A percentile compares a stretch with the other conserved stretches of the same genome.
phyloP scores from a whole-genome alignment of 2,797 vertebrate species.

The Alca torda region DNA sequence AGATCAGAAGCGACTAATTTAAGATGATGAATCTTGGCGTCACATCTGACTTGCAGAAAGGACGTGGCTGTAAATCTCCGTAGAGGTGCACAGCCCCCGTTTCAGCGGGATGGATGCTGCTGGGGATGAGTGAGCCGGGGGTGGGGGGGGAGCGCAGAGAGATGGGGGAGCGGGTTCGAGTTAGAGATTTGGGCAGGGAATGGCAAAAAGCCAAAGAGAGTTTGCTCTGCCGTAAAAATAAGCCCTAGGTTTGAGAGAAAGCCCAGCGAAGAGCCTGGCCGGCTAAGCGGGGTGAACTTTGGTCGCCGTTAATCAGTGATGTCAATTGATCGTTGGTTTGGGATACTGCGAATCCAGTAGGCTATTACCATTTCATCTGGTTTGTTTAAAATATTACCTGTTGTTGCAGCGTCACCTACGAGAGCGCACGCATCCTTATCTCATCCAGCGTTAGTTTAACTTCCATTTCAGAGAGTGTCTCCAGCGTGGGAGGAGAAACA shows the following conservation, averaged over 20 bases:
- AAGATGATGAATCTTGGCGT: slow-evolving; percentile 35
- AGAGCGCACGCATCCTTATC: neutral
- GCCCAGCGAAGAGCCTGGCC: neutral
- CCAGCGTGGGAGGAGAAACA: slow-evolving; percentile 32
- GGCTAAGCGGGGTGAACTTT: fast-evolving
- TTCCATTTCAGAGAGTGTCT: slow-evolving; percentile 3
- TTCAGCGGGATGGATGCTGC: neutral
- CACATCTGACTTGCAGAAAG: neutral
- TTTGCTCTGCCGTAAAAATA: neutral
- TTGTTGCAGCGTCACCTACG: neutral
- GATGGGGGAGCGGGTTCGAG: fast-evolving
- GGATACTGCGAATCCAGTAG: neutral
- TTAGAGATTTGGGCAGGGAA: neutral
- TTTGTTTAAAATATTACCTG: neutral
- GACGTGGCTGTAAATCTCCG: neutral
- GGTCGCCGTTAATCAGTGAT: fast-evolving
- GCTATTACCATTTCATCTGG: fast-evolving
- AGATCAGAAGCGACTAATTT: slow-evolving; percentile 34
- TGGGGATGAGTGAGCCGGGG: neutral
- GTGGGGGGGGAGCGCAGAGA: neutral
- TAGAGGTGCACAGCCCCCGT: neutral
- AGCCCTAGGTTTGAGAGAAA: neutral
- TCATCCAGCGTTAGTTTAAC: neutral
- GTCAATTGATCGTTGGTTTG: neutral
- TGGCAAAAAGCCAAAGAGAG: neutral